A percentile compares a stretch with the other conserved stretches of the same genome.
Conservation (phyloP, 1,140 invertebrate species). For the Lineus longissimus region DNA sequence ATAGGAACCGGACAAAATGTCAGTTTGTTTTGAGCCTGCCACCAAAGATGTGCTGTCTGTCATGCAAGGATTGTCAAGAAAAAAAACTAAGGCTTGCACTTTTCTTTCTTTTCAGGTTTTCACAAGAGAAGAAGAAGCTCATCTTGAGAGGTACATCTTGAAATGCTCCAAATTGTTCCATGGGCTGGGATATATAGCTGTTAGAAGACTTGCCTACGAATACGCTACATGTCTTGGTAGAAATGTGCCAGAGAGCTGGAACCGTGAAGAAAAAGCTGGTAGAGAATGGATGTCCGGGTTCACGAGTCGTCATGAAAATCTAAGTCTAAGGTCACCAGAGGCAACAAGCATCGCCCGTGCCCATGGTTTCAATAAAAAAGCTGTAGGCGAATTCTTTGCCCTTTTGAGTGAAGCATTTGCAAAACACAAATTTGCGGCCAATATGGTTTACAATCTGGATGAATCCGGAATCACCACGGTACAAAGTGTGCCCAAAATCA, state of each 20-base stretch:
- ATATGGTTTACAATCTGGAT: conserved; percentile 27
- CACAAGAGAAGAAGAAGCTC: neutral
- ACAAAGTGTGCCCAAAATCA: conserved; percentile 42
- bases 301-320: conserved; percentile 47
- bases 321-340: neutral
- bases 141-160: conserved; percentile 1
- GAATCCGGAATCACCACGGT: conserved; percentile 55
- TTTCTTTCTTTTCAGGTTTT: neutral
- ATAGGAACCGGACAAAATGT: too few relatives aligned
- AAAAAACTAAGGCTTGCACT: too few relatives aligned
- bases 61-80: too few relatives aligned
- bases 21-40: too few relatives aligned
- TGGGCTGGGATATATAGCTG: neutral
- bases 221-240: neutral
- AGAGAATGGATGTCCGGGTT: neutral
- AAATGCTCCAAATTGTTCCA: neutral
- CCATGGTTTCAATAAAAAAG: conserved; percentile 17
- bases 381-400: conserved; percentile 15
- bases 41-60: too few relatives aligned
- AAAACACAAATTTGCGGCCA: conserved; percentile 13
- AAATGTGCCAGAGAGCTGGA: neutral
- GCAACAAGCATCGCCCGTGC: conserved; percentile 2
- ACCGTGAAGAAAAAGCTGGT: neutral
- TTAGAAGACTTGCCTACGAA: neutral
- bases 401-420: conserved; percentile 8